Evolutionary conservation across 2,797 vertebrate species (phyloP), one percentile per base, ranked within the genome.

Genomic region (Gallinago solitaria): DNA sequence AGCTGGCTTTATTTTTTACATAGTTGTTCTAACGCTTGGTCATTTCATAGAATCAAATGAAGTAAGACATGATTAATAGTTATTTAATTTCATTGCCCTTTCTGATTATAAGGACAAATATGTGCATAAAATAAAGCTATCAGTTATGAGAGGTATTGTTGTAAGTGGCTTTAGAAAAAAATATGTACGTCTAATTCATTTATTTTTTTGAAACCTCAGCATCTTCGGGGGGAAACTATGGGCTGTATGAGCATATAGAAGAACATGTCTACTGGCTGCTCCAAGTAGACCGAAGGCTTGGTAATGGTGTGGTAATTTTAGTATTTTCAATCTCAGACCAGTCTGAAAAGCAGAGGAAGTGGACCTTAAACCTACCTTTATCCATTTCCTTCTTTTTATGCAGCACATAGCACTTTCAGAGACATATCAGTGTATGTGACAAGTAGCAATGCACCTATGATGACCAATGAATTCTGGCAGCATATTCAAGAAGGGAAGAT

Each of bases 171-270:
- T 64, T 50, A 51, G 21, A 4, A 21, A 48, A 61, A 61, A 45
- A 61, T 24, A 25, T 1, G 24, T 6, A 2, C 3, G 6, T n/a
- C 56, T 9, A n/a, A 25, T 37, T 56, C 0, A 6, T 19, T 56
- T 67, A 5, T 68, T 89, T 43, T 30, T 59, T 59, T 6, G 1
- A 32, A 43, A 54, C 30, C 5, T 83, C 60, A 35, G 16, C 24
- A 9, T 8, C 19, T 83, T 84, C 83, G 11, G 2, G 54, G 45
- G n/a, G 25, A 77, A 59, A n/a, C 5, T 73, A 3, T 47, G 37
- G 37, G 15, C 3, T 73, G 2, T 30, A 20, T 70, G 43, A 75
- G 13, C 16, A 16, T 23, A 17, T 12, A 73, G 16, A 69, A 37
- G 23, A 80, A 37, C 3, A 32, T 33, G 4, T 23, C 51, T 81